Percentiles rank a stretch among this genome's conserved stretches.
phyloP scores from a whole-genome alignment of 2,797 vertebrate genomes.

The Pristis pectinata region DNA sequence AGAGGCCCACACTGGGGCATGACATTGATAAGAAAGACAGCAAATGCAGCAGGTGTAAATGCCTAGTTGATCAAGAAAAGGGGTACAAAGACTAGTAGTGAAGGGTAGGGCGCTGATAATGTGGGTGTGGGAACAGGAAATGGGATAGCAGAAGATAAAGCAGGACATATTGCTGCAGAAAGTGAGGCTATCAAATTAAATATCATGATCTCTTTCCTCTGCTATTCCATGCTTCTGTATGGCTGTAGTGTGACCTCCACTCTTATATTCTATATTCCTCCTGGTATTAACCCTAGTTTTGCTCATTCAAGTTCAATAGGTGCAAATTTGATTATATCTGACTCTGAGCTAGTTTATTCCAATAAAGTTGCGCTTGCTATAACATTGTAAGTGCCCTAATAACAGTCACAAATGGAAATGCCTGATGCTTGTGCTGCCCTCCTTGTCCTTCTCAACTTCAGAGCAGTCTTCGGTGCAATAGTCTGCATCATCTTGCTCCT shows the following conservation, averaged over 20 bases:
- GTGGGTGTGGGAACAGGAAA: not conserved
- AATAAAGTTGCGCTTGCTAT: too few species aligned
- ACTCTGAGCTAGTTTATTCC: too few species aligned
- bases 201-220: not conserved
- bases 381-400: too few species aligned
- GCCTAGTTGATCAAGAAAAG: not conserved
- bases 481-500: too few species aligned
- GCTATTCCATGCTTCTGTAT: too few species aligned
- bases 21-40: not conserved
- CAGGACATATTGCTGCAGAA: not conserved
- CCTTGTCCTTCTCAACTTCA: too few species aligned
- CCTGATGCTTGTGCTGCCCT: too few species aligned
- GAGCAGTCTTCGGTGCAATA: too few species aligned
- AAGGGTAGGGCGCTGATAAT: too few species aligned
- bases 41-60: slow-evolving; percentile 1
- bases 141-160: not conserved
- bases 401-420: too few species aligned
- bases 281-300: not conserved
- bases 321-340: too few species aligned
- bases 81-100: too few species aligned
- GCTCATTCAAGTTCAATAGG: not conserved
- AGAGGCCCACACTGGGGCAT: not conserved
- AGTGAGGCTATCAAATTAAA: not conserved
- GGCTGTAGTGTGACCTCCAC: not conserved
- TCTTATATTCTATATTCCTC: not conserved